Evolutionary conservation across 2,888 invertebrate genomes (phyloP).

Genomic region (Frankliniella intonsa): DNA sequence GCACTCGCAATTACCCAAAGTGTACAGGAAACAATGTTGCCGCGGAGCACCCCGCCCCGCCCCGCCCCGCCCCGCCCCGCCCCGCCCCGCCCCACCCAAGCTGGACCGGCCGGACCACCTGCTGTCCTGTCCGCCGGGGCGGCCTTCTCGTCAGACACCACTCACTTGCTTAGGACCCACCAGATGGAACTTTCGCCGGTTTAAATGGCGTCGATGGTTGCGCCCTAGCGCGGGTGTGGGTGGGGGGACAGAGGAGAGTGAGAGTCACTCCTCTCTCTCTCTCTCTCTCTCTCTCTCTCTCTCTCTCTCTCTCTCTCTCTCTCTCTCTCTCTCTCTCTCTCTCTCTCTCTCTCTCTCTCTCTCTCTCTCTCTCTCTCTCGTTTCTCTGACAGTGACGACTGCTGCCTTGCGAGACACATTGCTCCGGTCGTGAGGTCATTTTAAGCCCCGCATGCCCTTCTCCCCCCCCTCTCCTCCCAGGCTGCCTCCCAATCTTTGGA

Average conservation of each 20-base stretch:
- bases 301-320: no score
- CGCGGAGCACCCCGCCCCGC: neutral
- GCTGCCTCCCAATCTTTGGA: neutral
- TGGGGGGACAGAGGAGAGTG: no score
- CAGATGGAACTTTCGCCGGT: no score
- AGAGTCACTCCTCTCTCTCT: neutral
- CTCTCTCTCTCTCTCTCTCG: no score
- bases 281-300: neutral
- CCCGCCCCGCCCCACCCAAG: no score
- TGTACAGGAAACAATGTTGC: slow-evolving; percentile 6
- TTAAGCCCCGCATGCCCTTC: neutral
- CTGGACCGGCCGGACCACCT: neutral
- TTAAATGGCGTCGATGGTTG: no score
- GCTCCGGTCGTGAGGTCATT: neutral
- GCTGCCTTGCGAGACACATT: neutral
- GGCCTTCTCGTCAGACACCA: no score
- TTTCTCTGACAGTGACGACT: no score
- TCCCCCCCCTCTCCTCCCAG: neutral
- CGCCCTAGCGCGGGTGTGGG: no score
- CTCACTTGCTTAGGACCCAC: no score
- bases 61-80: no score
- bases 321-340: neutral
- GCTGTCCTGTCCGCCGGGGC: no score
- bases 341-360: neutral
- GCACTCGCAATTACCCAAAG: neutral